phyloP scores from a whole-genome alignment of 37 sponge, comb jelly and placozoan species.

The Cliona cf. orientalis region DNA sequence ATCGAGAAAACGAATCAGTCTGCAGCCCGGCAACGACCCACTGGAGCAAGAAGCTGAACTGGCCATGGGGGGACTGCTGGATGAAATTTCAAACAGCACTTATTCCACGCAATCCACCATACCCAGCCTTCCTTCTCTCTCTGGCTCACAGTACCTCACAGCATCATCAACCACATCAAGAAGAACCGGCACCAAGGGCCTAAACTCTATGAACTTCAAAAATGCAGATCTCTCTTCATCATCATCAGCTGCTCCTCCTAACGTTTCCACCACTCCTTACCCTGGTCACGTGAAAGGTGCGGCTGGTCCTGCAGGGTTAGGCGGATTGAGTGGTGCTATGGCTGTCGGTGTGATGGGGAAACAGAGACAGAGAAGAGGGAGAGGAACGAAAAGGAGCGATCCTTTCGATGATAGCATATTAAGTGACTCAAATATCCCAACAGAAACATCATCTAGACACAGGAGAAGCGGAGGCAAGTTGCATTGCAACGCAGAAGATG shows the following conservation, averaged over 20 bases:
- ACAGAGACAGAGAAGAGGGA: neutral
- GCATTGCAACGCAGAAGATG: neutral
- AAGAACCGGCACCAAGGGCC: no score
- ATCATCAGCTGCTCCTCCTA: neutral
- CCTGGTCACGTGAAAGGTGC: no score
- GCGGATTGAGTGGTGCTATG: no score
- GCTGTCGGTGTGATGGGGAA: no score
- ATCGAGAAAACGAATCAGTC: neutral
- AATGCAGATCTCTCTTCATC: no score
- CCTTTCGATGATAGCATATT: neutral
- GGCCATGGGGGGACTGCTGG: neutral
- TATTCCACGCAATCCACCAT: slow-evolving; percentile 5
- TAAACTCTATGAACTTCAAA: neutral
- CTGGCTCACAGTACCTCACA: slow-evolving; percentile 21
- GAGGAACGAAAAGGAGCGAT: neutral
- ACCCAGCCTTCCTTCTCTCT: slow-evolving; percentile 14
- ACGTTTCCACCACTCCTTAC: neutral
- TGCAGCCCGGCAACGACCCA: neutral
- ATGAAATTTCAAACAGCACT: neutral
- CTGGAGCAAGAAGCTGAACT: neutral
- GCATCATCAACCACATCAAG: no score
- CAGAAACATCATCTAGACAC: neutral
- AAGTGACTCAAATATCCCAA: slow-evolving; percentile 9
- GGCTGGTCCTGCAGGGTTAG: no score
- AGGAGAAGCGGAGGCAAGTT: neutral